These are phyloP conservation scores for Paralichthys olivaceus DNA, from an alignment of 2,113 vertebrate genomes.

Conservation along the genomic window DNA sequence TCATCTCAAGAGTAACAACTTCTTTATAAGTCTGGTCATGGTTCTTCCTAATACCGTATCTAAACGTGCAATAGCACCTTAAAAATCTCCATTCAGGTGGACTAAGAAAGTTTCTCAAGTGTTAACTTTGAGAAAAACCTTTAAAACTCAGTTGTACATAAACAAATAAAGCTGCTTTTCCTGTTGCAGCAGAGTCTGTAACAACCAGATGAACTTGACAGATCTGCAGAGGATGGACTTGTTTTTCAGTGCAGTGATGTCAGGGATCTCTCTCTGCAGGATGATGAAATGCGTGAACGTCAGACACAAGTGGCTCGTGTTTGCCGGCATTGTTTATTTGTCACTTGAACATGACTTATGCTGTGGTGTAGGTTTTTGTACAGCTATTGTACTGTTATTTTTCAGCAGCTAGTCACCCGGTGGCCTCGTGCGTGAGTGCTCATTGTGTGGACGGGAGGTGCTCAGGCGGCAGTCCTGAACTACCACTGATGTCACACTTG, in stretches of 20 bases:
- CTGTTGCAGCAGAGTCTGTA: neutral
- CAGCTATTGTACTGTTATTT: slow-evolving; percentile 38
- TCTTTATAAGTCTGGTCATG: too few species aligned
- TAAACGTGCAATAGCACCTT: neutral
- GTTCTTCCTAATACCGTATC: slow-evolving; percentile 2
- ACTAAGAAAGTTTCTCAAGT: neutral
- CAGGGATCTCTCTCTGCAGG: slow-evolving; percentile 26
- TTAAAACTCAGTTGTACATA: neutral
- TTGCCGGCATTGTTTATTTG: slow-evolving; percentile 11
- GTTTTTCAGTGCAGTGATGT: slow-evolving; percentile 29
- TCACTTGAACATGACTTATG: slow-evolving; percentile 44
- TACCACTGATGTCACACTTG: slow-evolving; percentile 41
- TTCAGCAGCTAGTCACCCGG: slow-evolving; percentile 31
- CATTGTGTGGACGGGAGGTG: neutral
- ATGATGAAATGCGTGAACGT: neutral
- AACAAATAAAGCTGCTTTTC: slow-evolving; percentile 1
- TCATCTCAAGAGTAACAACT: slow-evolving; percentile 20
- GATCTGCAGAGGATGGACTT: neutral
- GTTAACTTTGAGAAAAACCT: neutral
- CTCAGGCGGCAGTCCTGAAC: slow-evolving; percentile 6
- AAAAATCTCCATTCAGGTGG: slow-evolving; percentile 3
- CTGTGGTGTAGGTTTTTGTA: slow-evolving; percentile 21
- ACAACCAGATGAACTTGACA: neutral
- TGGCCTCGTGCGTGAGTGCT: slow-evolving; percentile 12
- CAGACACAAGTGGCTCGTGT: slow-evolving; percentile 5